These are phyloP conservation scores for Stramonita haemastoma DNA, from an alignment of 2,888 invertebrate species.

Conservation along the genomic window DNA sequence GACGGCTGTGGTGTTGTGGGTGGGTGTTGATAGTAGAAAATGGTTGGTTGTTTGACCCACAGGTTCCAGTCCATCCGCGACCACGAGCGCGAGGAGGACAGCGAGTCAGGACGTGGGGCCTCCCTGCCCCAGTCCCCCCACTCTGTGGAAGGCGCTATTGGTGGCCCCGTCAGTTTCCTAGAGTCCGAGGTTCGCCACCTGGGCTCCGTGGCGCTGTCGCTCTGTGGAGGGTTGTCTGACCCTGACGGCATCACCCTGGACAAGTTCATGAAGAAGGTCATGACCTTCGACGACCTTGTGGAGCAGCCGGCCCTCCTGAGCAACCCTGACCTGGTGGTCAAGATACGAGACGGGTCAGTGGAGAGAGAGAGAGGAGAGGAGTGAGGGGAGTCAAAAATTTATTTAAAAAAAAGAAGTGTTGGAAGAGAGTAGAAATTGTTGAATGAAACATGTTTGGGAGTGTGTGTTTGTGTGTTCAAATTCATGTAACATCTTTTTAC, in stretches of 20 bases:
- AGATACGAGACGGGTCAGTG: constrained; percentile 86
- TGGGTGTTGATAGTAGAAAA: no score
- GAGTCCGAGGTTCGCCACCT: constrained; percentile 64
- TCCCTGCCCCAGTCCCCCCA: constrained; percentile 93
- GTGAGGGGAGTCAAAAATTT: neutral
- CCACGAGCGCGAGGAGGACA: constrained; percentile 86
- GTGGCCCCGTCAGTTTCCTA: constrained; percentile 62
- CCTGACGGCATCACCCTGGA: constrained; percentile 81
- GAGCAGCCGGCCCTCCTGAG: constrained; percentile 86
- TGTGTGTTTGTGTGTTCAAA: neutral
- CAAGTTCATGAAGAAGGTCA: constrained; percentile 82
- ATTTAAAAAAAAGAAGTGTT: no score
- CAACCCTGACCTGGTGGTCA: constrained; percentile 88
- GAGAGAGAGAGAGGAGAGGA: neutral
- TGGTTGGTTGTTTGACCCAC: no score
- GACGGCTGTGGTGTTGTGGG: no score
- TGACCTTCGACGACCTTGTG: constrained; percentile 82
- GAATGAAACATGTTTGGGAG: neutral
- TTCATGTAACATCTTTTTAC: no score
- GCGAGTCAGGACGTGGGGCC: constrained; percentile 96
- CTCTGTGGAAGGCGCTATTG: constrained; percentile 87
- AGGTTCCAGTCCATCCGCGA: constrained; percentile 31
- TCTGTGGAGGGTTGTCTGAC: constrained; percentile 84
- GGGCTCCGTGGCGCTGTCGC: constrained; percentile 85
- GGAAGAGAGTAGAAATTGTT: neutral